Evolutionary conservation across 2,888 invertebrate genomes (phyloP), one percentile per base, ranked within the genome.

Genomic region (Trachelus tabidus): DNA sequence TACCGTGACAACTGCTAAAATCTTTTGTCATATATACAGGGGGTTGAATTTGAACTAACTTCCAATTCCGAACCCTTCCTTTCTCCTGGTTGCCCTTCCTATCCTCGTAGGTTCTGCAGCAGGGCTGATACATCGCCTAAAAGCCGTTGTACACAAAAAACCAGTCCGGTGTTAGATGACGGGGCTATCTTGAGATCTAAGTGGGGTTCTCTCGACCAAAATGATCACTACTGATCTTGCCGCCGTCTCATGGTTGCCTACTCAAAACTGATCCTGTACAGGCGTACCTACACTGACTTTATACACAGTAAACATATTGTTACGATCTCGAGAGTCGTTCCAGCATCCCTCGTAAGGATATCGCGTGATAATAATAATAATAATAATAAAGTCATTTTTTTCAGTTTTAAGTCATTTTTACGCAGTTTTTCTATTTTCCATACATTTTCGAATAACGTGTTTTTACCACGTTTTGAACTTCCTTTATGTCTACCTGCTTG

Each of bases 151-250:
- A 68, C 77, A 75, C 31, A 75, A 68, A 68, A 76, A 78, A 78
- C 78, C 78, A 78, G 78, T 78, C 34, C 75, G 78, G 78, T 78
- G 78, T 78, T 78, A 78, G 78, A 75, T 78, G 78, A 78, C 78
- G 78, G 35, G 56, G 78, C 78, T 78, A 78, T 78, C 78, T 78
- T 34, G 69, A 76, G 78, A 78, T 78, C 78, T 78, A 76, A 78
- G 78, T 78, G 78, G 78, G 78, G 78, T 78, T 68, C 78, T 78
- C 78, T 75, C 69, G 75, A 78, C 73, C 78, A 78, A 78, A 78
- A 78, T 75, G 78, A 78, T 78, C 78, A 75, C 78, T 78, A 78
- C 78, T 78, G 78, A 78, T 78, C 75, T 78, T 71, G 78, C 78
- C 78, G 78, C 78, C 78, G 71, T 75, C 75, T 68, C 73, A 56